phyloP scores from a whole-genome alignment of 2,888 invertebrate genomes.

The Elmis aenea region DNA sequence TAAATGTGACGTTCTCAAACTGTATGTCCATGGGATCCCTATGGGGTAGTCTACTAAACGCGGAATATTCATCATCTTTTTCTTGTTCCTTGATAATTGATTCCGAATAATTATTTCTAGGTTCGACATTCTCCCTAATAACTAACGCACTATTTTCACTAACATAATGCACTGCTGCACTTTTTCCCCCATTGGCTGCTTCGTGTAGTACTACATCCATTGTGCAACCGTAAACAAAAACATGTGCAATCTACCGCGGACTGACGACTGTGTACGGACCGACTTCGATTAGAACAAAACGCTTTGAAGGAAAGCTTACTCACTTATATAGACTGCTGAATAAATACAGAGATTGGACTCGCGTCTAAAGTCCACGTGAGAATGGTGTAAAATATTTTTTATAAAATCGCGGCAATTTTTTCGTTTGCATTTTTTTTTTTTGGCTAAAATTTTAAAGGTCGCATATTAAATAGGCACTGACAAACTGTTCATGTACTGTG shows the following conservation, averaged over 20 bases:
- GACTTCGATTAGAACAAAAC: slow-evolving; percentile 11
- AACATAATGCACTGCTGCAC: slow-evolving; percentile 2
- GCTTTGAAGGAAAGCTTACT: slow-evolving; percentile 15
- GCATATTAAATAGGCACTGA: too few relatives aligned
- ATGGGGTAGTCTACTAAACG: slow-evolving; percentile 32
- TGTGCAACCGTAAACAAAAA: slow-evolving; percentile 16
- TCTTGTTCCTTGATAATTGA: slow-evolving; percentile 4
- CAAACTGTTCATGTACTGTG: too few relatives aligned
- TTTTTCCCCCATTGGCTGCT: slow-evolving; percentile 20
- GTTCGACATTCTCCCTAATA: neutral
- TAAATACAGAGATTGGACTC: slow-evolving; percentile 29
- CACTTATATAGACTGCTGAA: slow-evolving; percentile 35
- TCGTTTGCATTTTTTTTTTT: too few relatives aligned
- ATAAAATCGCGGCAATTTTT: too few relatives aligned
- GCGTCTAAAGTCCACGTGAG: slow-evolving; percentile 33
- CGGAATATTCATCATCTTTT: slow-evolving; percentile 12
- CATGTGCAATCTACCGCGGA: slow-evolving; percentile 10
- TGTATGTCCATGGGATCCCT: slow-evolving; percentile 57
- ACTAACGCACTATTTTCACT: slow-evolving; percentile 4
- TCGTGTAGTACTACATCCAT: slow-evolving; percentile 35
- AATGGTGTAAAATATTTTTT: too few relatives aligned
- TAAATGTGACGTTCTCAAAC: slow-evolving; percentile 69
- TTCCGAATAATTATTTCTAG: neutral
- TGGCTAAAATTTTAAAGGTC: too few relatives aligned
- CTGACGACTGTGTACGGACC: slow-evolving; percentile 17